Evolutionary conservation across 2,113 vertebrate genomes (phyloP).

Genomic region (Aphelocoma coerulescens): DNA sequence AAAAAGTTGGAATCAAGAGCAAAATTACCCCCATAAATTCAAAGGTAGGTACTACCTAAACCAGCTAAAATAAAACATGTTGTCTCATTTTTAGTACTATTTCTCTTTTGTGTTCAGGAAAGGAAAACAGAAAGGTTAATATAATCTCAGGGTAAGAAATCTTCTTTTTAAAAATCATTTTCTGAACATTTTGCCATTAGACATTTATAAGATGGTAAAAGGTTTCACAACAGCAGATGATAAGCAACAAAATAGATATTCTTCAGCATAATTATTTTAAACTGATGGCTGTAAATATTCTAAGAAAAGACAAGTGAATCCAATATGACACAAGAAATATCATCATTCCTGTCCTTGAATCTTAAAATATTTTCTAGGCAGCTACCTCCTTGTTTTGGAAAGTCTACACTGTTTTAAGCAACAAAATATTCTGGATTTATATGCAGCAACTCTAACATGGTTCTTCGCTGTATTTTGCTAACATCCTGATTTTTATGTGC

Average conservation of each 20-base stretch:
- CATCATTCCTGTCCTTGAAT: neutral
- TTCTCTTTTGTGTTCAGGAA: neutral
- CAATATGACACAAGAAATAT: neutral
- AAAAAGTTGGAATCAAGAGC: neutral
- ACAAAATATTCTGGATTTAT: neutral
- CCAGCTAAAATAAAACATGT: neutral
- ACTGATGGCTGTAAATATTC: neutral
- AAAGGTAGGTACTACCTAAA: neutral
- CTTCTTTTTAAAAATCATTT: neutral
- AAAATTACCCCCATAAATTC: neutral
- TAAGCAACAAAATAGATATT: neutral
- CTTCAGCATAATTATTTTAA: neutral
- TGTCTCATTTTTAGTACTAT: neutral
- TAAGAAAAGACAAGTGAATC: neutral
- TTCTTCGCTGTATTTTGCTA: conserved; percentile 8
- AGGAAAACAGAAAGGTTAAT: neutral
- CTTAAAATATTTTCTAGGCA: conserved; percentile 39
- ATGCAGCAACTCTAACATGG: neutral
- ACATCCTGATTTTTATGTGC: neutral
- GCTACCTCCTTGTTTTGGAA: neutral
- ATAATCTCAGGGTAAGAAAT: neutral
- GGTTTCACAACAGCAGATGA: neutral
- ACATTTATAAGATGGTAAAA: neutral
- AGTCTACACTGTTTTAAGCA: neutral
- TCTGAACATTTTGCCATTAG: neutral